These are phyloP conservation scores for Lasioglossum morio DNA, from an alignment of 2,888 invertebrate genomes.

Conservation along the genomic window DNA sequence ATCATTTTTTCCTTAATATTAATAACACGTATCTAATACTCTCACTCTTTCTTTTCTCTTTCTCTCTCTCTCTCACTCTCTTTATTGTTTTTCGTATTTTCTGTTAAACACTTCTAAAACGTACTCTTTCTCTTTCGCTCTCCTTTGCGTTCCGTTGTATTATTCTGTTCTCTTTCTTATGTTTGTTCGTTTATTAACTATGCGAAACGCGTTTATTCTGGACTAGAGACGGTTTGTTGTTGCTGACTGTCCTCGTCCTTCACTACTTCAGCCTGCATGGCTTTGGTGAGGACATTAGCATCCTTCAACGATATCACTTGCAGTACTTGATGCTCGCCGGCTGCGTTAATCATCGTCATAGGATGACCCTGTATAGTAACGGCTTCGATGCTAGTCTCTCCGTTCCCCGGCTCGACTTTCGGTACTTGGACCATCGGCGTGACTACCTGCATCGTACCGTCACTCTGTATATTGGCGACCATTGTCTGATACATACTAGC, in stretches of 20 bases:
- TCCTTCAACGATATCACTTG: conserved; percentile 95
- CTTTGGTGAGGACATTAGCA: conserved; percentile 92
- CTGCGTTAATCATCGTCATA: conserved; percentile 90
- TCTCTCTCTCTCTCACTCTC: conserved; percentile 50
- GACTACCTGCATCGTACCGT: conserved; percentile 92
- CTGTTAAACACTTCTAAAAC: conserved; percentile 54
- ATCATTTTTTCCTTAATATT: conserved; percentile 56
- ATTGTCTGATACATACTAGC: conserved; percentile 98
- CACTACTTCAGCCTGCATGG: conserved; percentile 88
- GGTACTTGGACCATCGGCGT: conserved; percentile 94
- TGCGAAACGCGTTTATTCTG: conserved; percentile 77
- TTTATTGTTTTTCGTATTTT: conserved; percentile 8
- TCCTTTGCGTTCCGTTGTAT: neutral
- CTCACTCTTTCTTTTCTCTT: conserved; percentile 56
- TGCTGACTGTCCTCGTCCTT: conserved; percentile 83
- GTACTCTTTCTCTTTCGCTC: conserved; percentile 36
- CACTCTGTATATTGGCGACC: conserved; percentile 95
- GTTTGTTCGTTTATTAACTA: conserved; percentile 55
- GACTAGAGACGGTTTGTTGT: conserved; percentile 85
- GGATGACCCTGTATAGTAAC: conserved; percentile 92
- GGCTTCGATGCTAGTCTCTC: conserved; percentile 90
- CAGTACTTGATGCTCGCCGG: conserved; percentile 91
- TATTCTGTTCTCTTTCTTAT: neutral
- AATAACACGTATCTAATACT: conserved; percentile 64
- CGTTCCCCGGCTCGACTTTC: conserved; percentile 91